A percentile compares a stretch with the other conserved stretches of the same genome.
Evolutionary conservation across 2,797 vertebrate species (phyloP).

Genomic region (Coracias cyanogaster): DNA sequence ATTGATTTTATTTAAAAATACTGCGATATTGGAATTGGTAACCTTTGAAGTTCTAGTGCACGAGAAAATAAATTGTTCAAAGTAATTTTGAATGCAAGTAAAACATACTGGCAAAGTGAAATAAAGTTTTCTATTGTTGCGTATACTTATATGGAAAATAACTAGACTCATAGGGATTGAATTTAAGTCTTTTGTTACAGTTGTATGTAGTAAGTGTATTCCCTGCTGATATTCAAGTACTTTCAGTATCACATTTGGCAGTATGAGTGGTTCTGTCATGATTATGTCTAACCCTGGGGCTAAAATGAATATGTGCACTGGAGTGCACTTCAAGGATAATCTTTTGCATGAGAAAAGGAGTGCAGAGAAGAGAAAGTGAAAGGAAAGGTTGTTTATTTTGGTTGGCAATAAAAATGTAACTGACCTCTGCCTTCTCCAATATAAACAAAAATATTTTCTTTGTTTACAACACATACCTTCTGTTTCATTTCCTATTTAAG

Average conservation of each 20-base stretch:
- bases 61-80: not conserved
- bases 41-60: not conserved
- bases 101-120: not conserved
- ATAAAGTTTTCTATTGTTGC: no score
- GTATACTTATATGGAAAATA: not conserved
- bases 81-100: not conserved
- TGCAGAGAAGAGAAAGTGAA: not conserved
- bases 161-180: not conserved
- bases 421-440: not conserved
- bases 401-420: not conserved
- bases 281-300: not conserved
- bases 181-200: not conserved
- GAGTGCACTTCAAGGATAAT: not conserved
- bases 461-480: not conserved
- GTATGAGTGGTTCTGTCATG: not conserved
- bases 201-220: not conserved
- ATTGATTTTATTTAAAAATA: not conserved
- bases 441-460: not conserved
- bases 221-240: not conserved
- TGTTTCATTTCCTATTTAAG: not conserved
- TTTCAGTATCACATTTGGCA: not conserved
- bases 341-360: not conserved
- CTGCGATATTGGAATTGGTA: not conserved
- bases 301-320: not conserved
- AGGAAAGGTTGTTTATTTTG: not conserved